phyloP scores from a whole-genome alignment of 2,888 invertebrate genomes.

The Callinectes sapidus region DNA sequence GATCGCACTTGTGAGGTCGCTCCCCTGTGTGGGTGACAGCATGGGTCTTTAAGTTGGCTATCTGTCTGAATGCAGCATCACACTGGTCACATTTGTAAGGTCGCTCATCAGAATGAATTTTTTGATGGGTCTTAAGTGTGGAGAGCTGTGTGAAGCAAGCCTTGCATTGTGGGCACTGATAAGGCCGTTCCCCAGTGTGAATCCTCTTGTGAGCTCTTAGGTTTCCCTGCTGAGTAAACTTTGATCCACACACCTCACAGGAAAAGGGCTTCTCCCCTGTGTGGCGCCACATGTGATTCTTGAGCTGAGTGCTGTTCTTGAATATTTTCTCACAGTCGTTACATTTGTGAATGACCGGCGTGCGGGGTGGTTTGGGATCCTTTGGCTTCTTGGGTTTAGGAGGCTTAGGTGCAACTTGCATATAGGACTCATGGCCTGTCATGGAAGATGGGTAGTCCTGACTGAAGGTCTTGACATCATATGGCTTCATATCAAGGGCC shows the following conservation, averaged over 20 bases:
- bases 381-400: conserved; percentile 72
- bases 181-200: conserved; percentile 72
- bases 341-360: conserved; percentile 71
- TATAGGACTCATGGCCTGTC: conserved; percentile 47
- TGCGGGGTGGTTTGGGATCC: conserved; percentile 72
- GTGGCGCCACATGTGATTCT: conserved; percentile 73
- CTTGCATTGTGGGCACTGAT: conserved; percentile 71
- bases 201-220: conserved; percentile 71
- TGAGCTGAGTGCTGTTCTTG: conserved; percentile 72
- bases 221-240: conserved; percentile 72
- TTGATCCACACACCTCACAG: conserved; percentile 72
- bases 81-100: conserved; percentile 72
- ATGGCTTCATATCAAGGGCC: conserved; percentile 56
- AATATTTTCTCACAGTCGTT: conserved; percentile 71
- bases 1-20: conserved; percentile 72
- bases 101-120: conserved; percentile 72
- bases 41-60: conserved; percentile 72
- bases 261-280: conserved; percentile 73
- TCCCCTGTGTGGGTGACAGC: conserved; percentile 73
- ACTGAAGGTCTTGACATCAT: conserved; percentile 70
- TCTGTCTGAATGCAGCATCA: conserved; percentile 72
- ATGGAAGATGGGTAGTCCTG: conserved; percentile 62
- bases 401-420: conserved; percentile 60
- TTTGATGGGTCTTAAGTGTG: conserved; percentile 72
- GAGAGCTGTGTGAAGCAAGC: conserved; percentile 72